Base-by-base conservation (phyloP, 2,888 invertebrate genomes). In the Heteromyza rotundicornis region DNA sequence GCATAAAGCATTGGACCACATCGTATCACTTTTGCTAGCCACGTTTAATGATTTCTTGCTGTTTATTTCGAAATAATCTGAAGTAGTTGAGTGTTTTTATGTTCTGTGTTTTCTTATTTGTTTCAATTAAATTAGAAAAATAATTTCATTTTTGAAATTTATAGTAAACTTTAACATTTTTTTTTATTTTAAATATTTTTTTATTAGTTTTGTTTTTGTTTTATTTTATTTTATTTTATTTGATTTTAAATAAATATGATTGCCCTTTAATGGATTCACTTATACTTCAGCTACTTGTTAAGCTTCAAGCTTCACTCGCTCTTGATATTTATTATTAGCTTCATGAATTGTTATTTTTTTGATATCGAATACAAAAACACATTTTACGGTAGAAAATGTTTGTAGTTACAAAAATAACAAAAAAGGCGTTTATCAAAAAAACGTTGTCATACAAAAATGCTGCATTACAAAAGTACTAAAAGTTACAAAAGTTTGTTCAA, bases 1-100 rank as follows among this genome's bases (percentile, higher is more conserved):
- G 76, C 83, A 84, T 70, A 84, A 77, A 69, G 83, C 83, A 77
- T 84, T 83, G 74, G 83, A 84, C 83, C 83, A 84, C 83, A 84
- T 84, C 60, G 75, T 78, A 66, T 80, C 80, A 67, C 77, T 74
- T 76, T 78, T 79, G 69, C 72, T 73, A 75, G 79, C 82, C 80
- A 80, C 74, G 68, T 70, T 74, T 68, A 63, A 60, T 57, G 47
- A 27, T 44, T 66, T 57, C 52, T 27, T 50, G 54, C 27, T 20
- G 10, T 35, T 36, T 57, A 59, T 52, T 57, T 56, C n/a, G n/a
- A n/a, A 64, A 56, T 62, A 60, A 61, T 58, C 49, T 62, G 53
- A 63, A 63, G 59, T 61, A 66, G 60, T 67, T 63, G 55, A 44
- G 59, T 54, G 59, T 59, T 54, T 23, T 54, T 24, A 51, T 20